phyloP scores from a whole-genome alignment of 2,888 invertebrate species.

The Pristionchus mayeri region DNA sequence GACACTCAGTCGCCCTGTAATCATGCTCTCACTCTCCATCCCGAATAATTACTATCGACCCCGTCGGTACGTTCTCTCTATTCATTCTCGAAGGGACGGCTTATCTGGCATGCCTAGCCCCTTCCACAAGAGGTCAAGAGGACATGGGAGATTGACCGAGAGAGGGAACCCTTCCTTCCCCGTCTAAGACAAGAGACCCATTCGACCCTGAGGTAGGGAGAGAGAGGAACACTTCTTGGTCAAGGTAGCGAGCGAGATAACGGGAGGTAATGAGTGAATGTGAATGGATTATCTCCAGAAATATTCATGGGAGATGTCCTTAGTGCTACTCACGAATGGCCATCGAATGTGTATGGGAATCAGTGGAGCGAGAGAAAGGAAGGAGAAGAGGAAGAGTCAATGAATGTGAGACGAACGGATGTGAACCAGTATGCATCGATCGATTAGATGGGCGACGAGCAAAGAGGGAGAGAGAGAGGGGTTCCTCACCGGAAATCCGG shows the following conservation, averaged over 20 bases:
- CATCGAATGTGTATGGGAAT: not conserved
- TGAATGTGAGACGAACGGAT: not conserved
- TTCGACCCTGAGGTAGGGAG: constrained; percentile 14
- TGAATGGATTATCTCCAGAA: not conserved
- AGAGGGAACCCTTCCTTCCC: not conserved
- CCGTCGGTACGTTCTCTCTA: constrained; percentile 35
- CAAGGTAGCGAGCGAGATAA: constrained; percentile 31
- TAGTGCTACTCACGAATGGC: not conserved
- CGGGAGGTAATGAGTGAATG: constrained; percentile 22
- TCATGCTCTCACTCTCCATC: constrained; percentile 11
- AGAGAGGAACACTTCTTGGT: not conserved
- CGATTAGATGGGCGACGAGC: too few relatives aligned
- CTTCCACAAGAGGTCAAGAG: constrained; percentile 39
- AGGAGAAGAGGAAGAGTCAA: not conserved
- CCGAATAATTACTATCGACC: constrained; percentile 17
- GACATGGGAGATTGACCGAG: constrained; percentile 17
- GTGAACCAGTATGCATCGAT: not conserved
- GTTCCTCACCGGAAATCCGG: constrained; percentile 73
- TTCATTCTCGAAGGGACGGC: constrained; percentile 12
- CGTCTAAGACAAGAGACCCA: not conserved
- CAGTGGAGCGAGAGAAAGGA: not conserved
- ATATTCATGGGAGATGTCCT: not conserved
- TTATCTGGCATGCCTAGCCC: constrained; percentile 33
- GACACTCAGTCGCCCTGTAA: not conserved
- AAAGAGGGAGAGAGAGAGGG: not conserved